Conservation (phyloP, 2,797 vertebrate species). For the Lutjanus argentimaculatus region DNA sequence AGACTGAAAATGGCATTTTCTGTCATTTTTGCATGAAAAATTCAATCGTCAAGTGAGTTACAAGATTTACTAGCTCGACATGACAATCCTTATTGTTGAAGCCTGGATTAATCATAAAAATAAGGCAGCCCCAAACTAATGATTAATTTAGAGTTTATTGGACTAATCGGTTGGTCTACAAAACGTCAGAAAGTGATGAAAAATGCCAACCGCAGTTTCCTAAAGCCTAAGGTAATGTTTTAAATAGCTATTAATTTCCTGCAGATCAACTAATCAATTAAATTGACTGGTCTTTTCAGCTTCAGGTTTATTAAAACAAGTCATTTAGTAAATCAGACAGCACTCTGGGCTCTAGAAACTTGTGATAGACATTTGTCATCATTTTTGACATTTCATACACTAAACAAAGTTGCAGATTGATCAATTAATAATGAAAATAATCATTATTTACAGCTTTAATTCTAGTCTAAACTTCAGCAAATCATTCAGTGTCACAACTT, state of each 20-base stretch:
- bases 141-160: no score
- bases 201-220: background rate
- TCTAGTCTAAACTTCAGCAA: background rate
- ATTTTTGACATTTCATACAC: background rate
- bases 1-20: no score
- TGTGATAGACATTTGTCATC: background rate
- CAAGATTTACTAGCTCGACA: no score
- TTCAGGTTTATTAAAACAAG: background rate
- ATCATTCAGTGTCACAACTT: slow-evolving; percentile 4
- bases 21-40: no score
- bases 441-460: background rate
- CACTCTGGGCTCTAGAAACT: background rate
- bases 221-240: background rate
- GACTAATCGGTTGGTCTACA: no score
- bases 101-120: no score
- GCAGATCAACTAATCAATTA: background rate
- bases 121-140: no score
- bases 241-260: background rate
- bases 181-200: background rate
- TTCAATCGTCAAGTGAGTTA: no score
- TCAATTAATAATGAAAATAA: background rate
- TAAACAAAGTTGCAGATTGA: background rate
- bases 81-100: no score
- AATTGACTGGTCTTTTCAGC: background rate
- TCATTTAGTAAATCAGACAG: background rate